These are phyloP conservation scores for Tachuris rubrigastra DNA, from an alignment of 2,113 vertebrate species.

Conservation along the genomic window DNA sequence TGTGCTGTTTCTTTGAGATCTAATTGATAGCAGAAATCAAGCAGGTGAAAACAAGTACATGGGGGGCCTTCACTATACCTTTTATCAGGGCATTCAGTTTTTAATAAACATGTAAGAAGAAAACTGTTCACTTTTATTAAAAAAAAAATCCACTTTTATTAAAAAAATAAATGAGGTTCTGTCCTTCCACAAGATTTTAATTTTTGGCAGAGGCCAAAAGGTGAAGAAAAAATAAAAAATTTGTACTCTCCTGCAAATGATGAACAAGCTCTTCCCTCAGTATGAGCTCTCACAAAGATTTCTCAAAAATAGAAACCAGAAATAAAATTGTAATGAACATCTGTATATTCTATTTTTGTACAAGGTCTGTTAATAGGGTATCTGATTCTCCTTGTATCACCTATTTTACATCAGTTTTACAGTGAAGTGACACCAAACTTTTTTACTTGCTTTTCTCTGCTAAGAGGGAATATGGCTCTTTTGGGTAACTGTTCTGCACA, in stretches of 20 bases:
- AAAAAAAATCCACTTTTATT: too few species aligned
- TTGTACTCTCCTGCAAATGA: slow-evolving; percentile 30
- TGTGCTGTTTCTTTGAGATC: neutral
- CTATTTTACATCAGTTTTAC: neutral
- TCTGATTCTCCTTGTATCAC: neutral
- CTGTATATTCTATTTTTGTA: neutral
- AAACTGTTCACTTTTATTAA: neutral
- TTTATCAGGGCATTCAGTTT: neutral
- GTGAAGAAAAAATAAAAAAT: slow-evolving; percentile 22
- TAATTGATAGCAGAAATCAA: slow-evolving; percentile 24
- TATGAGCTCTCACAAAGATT: slow-evolving; percentile 3
- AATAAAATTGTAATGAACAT: neutral
- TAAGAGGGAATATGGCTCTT: neutral
- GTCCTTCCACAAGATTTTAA: neutral
- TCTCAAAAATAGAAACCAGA: neutral
- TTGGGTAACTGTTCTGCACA: neutral
- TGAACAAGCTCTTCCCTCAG: slow-evolving; percentile 32
- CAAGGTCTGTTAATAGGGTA: neutral
- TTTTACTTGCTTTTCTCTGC: neutral
- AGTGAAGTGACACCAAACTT: neutral
- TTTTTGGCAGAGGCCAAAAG: slow-evolving; percentile 28
- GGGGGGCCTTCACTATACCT: neutral
- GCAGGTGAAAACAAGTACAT: neutral
- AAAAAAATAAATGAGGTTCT: neutral
- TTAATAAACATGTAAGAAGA: neutral